These are phyloP conservation scores for Chydorus sphaericus DNA, from an alignment of 2,888 invertebrate species.

Conservation along the genomic window DNA sequence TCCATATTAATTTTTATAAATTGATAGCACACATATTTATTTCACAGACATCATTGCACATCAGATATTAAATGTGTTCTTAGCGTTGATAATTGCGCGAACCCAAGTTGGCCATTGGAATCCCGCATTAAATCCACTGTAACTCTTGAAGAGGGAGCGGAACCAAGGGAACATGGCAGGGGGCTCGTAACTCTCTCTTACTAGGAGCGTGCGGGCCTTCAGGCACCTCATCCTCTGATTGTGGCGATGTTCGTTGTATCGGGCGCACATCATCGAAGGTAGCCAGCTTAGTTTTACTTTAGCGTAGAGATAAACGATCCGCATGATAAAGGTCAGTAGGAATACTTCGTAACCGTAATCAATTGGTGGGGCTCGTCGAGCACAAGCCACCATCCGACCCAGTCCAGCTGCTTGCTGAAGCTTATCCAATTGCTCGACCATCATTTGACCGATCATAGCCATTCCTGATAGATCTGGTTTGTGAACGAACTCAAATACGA, in stretches of 20 bases:
- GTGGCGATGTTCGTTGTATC: background rate
- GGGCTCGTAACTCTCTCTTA: background rate
- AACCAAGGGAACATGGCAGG: background rate
- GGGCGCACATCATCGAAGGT: background rate
- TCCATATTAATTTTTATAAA: too few species aligned
- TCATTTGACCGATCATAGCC: background rate
- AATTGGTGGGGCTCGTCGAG: background rate
- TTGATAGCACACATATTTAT: too few species aligned
- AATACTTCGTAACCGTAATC: background rate
- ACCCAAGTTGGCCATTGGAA: background rate
- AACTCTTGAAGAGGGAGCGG: too few species aligned
- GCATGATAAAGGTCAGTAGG: background rate
- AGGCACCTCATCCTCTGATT: background rate
- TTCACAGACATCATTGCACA: too few species aligned
- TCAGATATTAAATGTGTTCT: background rate
- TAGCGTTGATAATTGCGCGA: background rate
- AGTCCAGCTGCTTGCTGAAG: background rate
- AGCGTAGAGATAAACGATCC: background rate
- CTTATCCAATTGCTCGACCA: background rate
- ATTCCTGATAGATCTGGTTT: background rate
- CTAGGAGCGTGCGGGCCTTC: background rate
- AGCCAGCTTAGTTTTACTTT: background rate
- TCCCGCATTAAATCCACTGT: background rate
- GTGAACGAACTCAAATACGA: background rate
- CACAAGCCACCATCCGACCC: constrained; percentile 1